Base-by-base conservation (phyloP, 2,113 vertebrate species). In the Anthoscopus minutus region DNA sequence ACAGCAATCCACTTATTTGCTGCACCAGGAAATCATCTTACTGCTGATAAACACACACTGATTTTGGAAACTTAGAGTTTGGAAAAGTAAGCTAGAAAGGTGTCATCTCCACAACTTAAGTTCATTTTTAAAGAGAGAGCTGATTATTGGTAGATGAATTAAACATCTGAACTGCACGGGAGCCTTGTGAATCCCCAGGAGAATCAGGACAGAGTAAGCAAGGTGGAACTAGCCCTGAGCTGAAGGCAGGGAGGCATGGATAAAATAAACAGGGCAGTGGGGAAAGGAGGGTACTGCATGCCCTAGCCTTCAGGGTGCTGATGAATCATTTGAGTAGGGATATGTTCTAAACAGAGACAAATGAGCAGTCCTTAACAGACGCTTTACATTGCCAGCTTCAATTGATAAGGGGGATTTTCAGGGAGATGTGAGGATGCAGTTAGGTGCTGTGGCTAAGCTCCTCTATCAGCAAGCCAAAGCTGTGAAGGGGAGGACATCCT, bases 331-430 rank as follows among this genome's bases (percentile, higher is more conserved):
- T 83, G 76, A 54, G 72, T 44, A 56, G 0, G 2, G 72, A 10
- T 71, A 10, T 74, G 76, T 90, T 92, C 81, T 77, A 77, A 94
- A 73, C 88, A 86, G 82, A 96, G 80, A 94, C 80, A 96, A 95
- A 93, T 74, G 86, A 91, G 64, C 91, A 94, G 80, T 81, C 60
- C 65, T 86, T 88, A 93, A 48, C 60, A 91, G 69, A 80, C 0
- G 2, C 60, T 86, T 88, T 84, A 73, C 86, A 31, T 78, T 92
- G 82, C 82, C 94, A 88, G 51, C 76, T 90, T 86, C 24, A 1
- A 18, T 38, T 88, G 91, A 56, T 88, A 81, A 65, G 19, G 6
- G 37, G 50, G 69, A 78, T 94, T 94, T 81, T 76, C 69, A 66
- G 64, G 58, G 58, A 92, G 76, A 50, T 58, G 54, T 2, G 7